A percentile compares a stretch with the other conserved stretches of the same genome.
These are phyloP conservation scores for Xiphorhynchus elegans DNA, from an alignment of 2,113 vertebrate genomes.

Conservation along the genomic window DNA sequence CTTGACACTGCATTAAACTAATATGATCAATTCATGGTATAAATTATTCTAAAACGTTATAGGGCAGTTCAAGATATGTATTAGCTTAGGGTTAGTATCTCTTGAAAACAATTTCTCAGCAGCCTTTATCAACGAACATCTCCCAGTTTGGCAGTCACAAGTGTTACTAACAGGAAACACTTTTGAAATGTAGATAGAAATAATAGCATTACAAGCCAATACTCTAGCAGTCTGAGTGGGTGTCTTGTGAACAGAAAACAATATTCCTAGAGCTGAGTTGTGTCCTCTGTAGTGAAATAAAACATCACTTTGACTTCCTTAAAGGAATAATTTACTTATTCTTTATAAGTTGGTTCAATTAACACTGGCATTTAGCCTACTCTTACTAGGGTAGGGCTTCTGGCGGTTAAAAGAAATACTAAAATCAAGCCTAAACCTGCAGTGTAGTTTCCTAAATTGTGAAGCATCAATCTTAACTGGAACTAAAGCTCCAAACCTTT, in stretches of 20 bases:
- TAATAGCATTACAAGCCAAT: slow-evolving; percentile 30
- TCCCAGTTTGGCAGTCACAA: neutral
- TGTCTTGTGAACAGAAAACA: slow-evolving; percentile 36
- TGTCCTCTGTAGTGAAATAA: neutral
- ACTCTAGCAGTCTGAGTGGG: slow-evolving; percentile 18
- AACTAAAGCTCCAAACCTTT: neutral
- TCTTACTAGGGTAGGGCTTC: neutral
- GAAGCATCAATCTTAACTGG: neutral
- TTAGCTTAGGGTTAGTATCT: neutral
- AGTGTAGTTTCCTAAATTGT: neutral
- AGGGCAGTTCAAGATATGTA: neutral
- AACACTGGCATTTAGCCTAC: neutral
- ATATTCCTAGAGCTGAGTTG: neutral
- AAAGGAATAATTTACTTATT: neutral
- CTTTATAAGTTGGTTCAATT: neutral
- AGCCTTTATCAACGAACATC: neutral
- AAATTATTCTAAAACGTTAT: neutral
- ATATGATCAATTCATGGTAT: neutral
- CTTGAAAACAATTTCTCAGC: neutral
- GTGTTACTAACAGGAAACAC: slow-evolving; percentile 12
- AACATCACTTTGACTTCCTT: neutral
- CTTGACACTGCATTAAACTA: neutral
- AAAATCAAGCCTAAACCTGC: neutral
- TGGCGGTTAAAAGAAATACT: neutral
- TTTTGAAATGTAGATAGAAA: slow-evolving; percentile 5